A percentile compares a stretch with the other conserved stretches of the same genome.
These are phyloP conservation scores for Motacilla alba DNA, from an alignment of 2,113 vertebrate genomes.

Conservation along the genomic window DNA sequence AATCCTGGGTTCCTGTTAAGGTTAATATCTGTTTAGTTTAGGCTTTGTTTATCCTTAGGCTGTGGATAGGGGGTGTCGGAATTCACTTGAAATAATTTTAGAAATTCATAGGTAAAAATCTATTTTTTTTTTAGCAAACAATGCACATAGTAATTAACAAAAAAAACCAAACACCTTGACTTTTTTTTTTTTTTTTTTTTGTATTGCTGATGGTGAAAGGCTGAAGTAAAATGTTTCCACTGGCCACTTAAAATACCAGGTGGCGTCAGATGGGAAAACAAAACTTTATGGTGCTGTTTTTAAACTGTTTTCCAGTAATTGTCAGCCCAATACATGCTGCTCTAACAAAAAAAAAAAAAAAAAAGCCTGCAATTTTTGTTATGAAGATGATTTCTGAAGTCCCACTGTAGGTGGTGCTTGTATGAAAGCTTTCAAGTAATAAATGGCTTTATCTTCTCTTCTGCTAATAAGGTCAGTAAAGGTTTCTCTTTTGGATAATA, in stretches of 20 bases:
- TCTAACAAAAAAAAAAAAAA: not conserved
- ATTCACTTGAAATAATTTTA: not conserved
- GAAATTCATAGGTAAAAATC: not conserved
- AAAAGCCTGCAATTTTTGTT: not conserved
- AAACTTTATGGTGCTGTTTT: not conserved
- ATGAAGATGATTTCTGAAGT: not conserved
- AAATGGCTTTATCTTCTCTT: not conserved
- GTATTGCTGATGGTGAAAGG: not conserved
- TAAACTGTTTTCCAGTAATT: not conserved
- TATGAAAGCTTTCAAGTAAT: not conserved
- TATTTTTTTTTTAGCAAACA: not conserved
- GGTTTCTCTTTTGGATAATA: not conserved
- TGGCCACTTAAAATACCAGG: not conserved
- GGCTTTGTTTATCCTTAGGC: not conserved
- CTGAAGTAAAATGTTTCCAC: not conserved
- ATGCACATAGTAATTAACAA: not conserved
- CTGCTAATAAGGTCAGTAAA: not conserved
- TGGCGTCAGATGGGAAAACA: not conserved
- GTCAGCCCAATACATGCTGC: not conserved
- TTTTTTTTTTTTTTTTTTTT: not conserved
- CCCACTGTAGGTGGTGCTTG: not conserved
- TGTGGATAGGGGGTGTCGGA: not conserved
- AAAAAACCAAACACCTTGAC: not conserved
- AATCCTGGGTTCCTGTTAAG: not conserved
- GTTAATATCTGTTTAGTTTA: not conserved